These are phyloP conservation scores for Sterna hirundo DNA, from an alignment of 2,113 vertebrate species.

Conservation along the genomic window DNA sequence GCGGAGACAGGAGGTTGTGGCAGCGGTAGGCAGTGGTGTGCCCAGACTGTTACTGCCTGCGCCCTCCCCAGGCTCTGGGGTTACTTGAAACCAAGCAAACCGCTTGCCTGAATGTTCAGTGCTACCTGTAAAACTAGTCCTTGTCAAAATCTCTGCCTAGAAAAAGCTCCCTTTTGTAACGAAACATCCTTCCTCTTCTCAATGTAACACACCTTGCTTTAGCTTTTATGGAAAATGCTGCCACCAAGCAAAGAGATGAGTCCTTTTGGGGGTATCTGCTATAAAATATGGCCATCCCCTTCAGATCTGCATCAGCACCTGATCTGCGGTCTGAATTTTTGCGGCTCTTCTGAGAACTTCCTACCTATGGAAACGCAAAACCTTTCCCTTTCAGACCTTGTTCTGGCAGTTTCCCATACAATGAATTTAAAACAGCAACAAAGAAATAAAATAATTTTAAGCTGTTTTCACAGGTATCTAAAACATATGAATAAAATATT, in stretches of 20 bases:
- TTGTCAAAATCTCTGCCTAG: neutral
- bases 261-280: neutral
- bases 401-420: neutral
- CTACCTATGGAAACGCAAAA: neutral
- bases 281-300: neutral
- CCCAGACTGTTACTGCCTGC: neutral
- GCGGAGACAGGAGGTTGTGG: neutral
- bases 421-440: neutral
- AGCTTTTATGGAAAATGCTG: neutral
- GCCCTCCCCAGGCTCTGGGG: neutral
- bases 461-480: neutral
- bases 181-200: neutral
- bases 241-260: neutral
- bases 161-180: neutral
- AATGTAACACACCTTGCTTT: neutral
- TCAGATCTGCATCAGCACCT: neutral
- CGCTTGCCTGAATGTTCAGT: neutral
- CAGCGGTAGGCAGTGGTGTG: fast-evolving
- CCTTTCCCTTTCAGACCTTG: neutral
- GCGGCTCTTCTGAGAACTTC: neutral
- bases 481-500: neutral
- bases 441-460: neutral
- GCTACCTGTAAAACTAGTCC: neutral
- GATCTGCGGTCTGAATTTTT: neutral
- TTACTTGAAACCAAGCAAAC: neutral